A percentile compares a stretch with the other conserved stretches of the same genome.
These are phyloP conservation scores for Drosophila parvula DNA, from an alignment of 1,140 invertebrate genomes.

Conservation along the genomic window DNA sequence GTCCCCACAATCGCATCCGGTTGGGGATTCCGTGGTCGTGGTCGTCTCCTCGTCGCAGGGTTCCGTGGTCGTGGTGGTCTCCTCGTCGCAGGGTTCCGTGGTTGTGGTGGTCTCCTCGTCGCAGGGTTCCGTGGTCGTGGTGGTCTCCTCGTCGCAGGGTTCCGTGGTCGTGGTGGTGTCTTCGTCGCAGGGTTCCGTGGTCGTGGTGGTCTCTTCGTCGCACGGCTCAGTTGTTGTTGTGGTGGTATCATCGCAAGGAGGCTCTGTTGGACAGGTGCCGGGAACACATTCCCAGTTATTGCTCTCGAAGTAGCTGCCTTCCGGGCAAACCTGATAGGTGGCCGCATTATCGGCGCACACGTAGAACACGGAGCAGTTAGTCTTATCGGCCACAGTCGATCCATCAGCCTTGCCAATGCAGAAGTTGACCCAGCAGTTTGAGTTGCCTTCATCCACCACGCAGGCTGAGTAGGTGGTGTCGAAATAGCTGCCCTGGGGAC, in stretches of 20 bases:
- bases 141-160: slow-evolving; percentile 23
- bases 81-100: slow-evolving; percentile 17
- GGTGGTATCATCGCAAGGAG: slow-evolving; percentile 18
- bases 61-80: slow-evolving; percentile 17
- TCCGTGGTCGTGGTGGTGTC: slow-evolving; percentile 17
- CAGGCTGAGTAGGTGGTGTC: neutral
- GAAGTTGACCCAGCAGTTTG: slow-evolving; percentile 62
- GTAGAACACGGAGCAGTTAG: slow-evolving; percentile 53
- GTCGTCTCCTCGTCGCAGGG: slow-evolving; percentile 26
- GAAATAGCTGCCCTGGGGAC: slow-evolving; percentile 56
- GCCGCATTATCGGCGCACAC: slow-evolving; percentile 38
- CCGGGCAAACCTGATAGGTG: slow-evolving; percentile 30
- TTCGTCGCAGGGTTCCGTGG: slow-evolving; percentile 21
- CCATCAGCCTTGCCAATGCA: slow-evolving; percentile 56
- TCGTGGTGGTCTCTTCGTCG: slow-evolving; percentile 19
- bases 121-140: slow-evolving; percentile 15
- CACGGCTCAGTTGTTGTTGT: slow-evolving; percentile 20
- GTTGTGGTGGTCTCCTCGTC: slow-evolving; percentile 20
- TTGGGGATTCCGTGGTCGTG: slow-evolving; percentile 18
- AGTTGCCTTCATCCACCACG: slow-evolving; percentile 37
- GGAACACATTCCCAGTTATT: slow-evolving; percentile 29
- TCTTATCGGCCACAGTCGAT: slow-evolving; percentile 16
- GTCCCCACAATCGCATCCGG: slow-evolving; percentile 46
- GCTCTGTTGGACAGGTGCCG: slow-evolving; percentile 39
- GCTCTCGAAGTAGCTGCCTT: slow-evolving; percentile 33